A percentile compares a stretch with the other conserved stretches of the same genome.
phyloP scores from a whole-genome alignment of 2,888 invertebrate genomes.

The Sinopyrophorus schimmeli region DNA sequence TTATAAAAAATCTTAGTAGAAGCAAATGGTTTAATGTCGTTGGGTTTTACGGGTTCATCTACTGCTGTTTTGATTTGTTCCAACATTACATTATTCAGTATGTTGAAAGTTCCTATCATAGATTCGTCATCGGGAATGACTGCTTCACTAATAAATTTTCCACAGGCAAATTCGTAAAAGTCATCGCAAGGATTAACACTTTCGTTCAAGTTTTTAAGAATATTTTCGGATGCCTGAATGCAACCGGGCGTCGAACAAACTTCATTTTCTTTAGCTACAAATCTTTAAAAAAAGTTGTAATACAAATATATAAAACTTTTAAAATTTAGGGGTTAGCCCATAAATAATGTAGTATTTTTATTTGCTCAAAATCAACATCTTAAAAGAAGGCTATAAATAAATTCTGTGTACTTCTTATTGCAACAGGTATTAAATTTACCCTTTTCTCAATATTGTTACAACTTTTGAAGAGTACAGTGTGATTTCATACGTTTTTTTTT shows the following conservation, averaged over 20 bases:
- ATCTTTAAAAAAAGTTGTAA: too few relatives aligned
- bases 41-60: conserved; percentile 49
- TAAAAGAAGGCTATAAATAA: too few relatives aligned
- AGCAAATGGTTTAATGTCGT: conserved; percentile 53
- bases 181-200: conserved; percentile 73
- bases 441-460: too few relatives aligned
- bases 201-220: conserved; percentile 69
- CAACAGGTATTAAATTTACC: too few relatives aligned
- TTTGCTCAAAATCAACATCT: too few relatives aligned
- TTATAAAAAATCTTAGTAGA: conserved; percentile 54
- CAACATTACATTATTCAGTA: conserved; percentile 54
- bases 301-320: too few relatives aligned
- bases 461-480: too few relatives aligned
- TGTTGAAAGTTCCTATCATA: conserved; percentile 54
- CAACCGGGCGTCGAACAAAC: conserved; percentile 68
- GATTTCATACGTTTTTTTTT: too few relatives aligned
- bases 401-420: too few relatives aligned
- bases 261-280: too few relatives aligned
- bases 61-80: conserved; percentile 52
- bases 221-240: conserved; percentile 71
- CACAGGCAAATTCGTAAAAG: conserved; percentile 76
- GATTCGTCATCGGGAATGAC: conserved; percentile 76
- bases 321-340: too few relatives aligned
- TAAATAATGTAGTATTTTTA: too few relatives aligned
- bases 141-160: conserved; percentile 67